phyloP scores from a whole-genome alignment of 1,140 invertebrate species.

The Aradophagus sp. region DNA sequence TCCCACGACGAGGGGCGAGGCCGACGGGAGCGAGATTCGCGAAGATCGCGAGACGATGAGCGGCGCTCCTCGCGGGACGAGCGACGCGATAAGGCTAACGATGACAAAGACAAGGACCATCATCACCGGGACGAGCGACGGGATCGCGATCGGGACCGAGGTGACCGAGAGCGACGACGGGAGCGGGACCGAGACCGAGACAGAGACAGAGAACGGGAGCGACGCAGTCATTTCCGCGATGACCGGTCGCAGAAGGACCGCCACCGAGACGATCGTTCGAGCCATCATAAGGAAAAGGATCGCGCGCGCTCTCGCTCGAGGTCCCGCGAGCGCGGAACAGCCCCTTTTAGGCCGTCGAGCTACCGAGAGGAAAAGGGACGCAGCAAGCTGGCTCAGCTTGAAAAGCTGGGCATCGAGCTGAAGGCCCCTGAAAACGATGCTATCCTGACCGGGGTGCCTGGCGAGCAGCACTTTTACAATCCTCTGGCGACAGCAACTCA shows the following conservation, averaged over 20 bases:
- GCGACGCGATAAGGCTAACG: constrained; percentile 65
- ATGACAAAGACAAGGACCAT: constrained; percentile 65
- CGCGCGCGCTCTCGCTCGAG: constrained; percentile 61
- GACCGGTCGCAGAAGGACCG: constrained; percentile 60
- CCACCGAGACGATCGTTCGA: constrained; percentile 57
- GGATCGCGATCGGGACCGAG: constrained; percentile 58
- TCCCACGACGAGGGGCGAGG: constrained; percentile 65
- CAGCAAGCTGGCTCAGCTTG: constrained; percentile 73
- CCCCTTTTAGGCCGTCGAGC: constrained; percentile 62
- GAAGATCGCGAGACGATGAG: constrained; percentile 61
- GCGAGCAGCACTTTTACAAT: constrained; percentile 86
- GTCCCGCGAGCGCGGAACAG: constrained; percentile 63
- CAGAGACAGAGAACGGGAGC: constrained; percentile 37
- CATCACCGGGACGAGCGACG: constrained; percentile 60
- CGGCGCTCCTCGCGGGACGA: constrained; percentile 63
- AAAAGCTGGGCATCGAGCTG: constrained; percentile 73
- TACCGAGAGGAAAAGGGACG: constrained; percentile 71
- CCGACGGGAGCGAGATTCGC: constrained; percentile 61
- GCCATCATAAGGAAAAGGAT: constrained; percentile 62
- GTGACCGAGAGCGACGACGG: constrained; percentile 48
- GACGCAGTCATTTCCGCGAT: constrained; percentile 58
- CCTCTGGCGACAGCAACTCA: constrained; percentile 85
- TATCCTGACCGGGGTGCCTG: constrained; percentile 54
- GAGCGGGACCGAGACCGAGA: constrained; percentile 47
- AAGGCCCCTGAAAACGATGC: constrained; percentile 65